These are phyloP conservation scores for Zaprionus camerounensis DNA, from an alignment of 1,140 invertebrate species.

Conservation along the genomic window DNA sequence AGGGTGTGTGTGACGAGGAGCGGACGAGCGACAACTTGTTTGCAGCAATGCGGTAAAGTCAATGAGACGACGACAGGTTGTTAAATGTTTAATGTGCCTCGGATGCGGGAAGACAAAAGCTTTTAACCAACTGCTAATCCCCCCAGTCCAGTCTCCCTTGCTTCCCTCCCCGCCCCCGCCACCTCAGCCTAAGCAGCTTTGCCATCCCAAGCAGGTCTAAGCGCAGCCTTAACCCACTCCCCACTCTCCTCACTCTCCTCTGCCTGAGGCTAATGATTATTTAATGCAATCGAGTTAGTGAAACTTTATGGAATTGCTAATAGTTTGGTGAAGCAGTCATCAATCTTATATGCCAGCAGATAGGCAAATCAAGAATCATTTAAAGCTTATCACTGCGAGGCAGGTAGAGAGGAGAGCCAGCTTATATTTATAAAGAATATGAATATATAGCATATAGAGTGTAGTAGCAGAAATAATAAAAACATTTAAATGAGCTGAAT, in stretches of 20 bases:
- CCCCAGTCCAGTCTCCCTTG: neutral
- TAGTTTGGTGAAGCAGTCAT: neutral
- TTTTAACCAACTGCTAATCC: conserved; percentile 53
- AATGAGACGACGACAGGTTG: conserved; percentile 73
- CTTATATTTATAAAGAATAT: neutral
- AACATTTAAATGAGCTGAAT: too few species aligned
- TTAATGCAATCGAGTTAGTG: conserved; percentile 19
- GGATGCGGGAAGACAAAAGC: conserved; percentile 56
- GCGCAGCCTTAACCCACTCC: neutral
- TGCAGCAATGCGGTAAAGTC: conserved; percentile 74
- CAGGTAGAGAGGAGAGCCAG: neutral
- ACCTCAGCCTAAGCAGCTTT: neutral
- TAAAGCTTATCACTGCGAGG: neutral
- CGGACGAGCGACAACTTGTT: conserved; percentile 28
- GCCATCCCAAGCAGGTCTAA: neutral
- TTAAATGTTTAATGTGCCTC: conserved; percentile 72
- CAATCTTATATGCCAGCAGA: conserved; percentile 2
- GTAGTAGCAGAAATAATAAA: too few species aligned
- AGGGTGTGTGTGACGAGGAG: neutral
- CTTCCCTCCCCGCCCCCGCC: neutral
- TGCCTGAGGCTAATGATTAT: conserved; percentile 6
- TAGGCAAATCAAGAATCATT: conserved; percentile 4
- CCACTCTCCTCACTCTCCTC: neutral
- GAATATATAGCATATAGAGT: neutral
- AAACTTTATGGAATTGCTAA: conserved; percentile 10